Conservation (phyloP, 23 tunicate genomes). For the Botrylloides violaceus region DNA sequence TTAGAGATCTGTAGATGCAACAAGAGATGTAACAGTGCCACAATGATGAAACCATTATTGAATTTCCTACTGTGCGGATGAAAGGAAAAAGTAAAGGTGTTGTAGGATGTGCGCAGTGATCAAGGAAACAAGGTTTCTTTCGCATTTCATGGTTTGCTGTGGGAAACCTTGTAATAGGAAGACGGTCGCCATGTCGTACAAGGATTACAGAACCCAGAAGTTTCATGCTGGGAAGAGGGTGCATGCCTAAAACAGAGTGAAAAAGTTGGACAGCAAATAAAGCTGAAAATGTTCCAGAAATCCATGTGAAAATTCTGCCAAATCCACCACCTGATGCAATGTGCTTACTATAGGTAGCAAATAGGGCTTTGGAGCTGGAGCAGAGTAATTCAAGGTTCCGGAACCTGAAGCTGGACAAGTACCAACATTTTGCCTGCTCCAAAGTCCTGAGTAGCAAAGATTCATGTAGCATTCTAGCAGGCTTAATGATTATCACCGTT, state of each 20-base stretch:
- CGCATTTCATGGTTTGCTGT: background rate
- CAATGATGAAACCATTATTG: background rate
- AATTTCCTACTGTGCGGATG: background rate
- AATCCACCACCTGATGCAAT: too few species aligned
- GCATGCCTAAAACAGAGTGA: constrained; percentile 4
- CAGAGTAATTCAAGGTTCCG: too few species aligned
- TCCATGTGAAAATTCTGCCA: too few species aligned
- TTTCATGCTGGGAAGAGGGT: constrained; percentile 5
- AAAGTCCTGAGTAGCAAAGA: too few species aligned
- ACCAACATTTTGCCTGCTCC: too few species aligned
- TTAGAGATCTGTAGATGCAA: background rate
- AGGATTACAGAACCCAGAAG: constrained; percentile 14
- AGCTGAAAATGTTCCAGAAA: too few species aligned
- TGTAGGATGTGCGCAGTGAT: background rate
- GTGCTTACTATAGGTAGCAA: too few species aligned
- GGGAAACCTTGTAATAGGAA: constrained; percentile 18
- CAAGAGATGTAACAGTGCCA: background rate
- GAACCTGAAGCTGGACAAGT: too few species aligned
- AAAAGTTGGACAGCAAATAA: too few species aligned
- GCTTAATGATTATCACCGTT: too few species aligned
- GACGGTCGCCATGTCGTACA: constrained; percentile 19
- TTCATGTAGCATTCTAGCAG: too few species aligned
- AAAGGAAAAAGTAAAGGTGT: background rate
- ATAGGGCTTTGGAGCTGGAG: too few species aligned
- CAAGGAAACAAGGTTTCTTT: constrained; percentile 13